Evolutionary conservation across 2,113 vertebrate genomes (phyloP).

Genomic region (Hystrix brachyura): DNA sequence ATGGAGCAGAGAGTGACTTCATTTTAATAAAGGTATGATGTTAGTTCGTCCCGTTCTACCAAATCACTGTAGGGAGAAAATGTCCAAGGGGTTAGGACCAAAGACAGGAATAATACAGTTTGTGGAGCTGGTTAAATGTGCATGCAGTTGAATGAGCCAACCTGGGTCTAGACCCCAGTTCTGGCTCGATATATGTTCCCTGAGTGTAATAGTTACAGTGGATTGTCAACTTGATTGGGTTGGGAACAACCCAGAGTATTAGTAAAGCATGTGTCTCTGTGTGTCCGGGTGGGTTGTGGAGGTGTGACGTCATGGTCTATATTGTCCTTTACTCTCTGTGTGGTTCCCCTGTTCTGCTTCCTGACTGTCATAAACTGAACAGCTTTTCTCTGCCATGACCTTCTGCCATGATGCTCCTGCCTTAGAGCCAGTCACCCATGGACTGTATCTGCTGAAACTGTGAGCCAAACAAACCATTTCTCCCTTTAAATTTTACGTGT

Average conservation of each 20-base stretch:
- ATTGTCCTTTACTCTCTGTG: not conserved
- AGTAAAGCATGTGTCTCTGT: not conserved
- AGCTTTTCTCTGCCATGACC: not conserved
- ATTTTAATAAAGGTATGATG: not conserved
- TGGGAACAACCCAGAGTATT: not conserved
- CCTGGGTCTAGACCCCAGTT: too few relatives aligned
- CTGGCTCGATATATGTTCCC: rapidly evolving
- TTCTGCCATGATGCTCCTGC: not conserved
- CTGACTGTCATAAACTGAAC: too few relatives aligned
- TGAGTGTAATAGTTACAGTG: not conserved
- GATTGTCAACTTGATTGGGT: not conserved
- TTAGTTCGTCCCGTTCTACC: not conserved
- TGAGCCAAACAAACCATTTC: not conserved
- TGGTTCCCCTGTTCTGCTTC: not conserved
- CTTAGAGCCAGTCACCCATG: not conserved
- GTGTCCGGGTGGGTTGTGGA: not conserved
- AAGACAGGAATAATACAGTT: not conserved
- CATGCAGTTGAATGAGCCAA: not conserved
- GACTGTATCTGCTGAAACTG: not conserved
- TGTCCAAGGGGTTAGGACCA: not conserved
- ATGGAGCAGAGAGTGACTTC: not conserved
- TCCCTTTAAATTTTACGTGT: not conserved
- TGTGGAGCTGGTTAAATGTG: not conserved
- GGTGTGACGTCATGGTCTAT: not conserved
- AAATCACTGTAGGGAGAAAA: not conserved